Evolutionary conservation across 2,113 vertebrate genomes (phyloP), one percentile per base, ranked within the genome.

Genomic region (Malurus alboscapulatus): DNA sequence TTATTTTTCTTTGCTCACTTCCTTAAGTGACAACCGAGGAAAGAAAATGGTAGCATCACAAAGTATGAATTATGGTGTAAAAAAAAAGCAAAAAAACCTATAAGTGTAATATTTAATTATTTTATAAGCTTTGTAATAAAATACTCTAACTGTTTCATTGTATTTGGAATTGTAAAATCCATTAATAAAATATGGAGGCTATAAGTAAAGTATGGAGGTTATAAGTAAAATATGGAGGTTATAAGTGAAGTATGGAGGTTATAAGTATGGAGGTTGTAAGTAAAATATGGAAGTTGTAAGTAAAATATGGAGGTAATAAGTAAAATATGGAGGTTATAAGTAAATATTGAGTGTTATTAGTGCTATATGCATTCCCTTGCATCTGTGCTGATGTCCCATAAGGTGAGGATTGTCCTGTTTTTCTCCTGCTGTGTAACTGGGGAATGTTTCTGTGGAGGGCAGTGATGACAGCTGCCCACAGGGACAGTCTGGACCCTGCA

Each of bases 51-150:
- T 90, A 94, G 84, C 91, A 90, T 97, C 97, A 95, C 96, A 97
- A 96, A 97, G 79, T 94, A 96, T 97, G 97, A 93, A 96, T 96
- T 96, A 97, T 97, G 96, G 90, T 98, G 96, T 97, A 97, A 97
- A 98, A 38, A 38, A 97, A 95, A 96, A 19, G 86, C 95, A 95
- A 97, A 93, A 97, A 94, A 61, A 38, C 38, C 55, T 98, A 96
- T 98, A 98, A 97, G 95, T 98, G 97, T 98, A 98, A 97, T 98
- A 98, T 98, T 98, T 98, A 98, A 98, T 98, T 98, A 97, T 98
- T 98, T 98, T 98, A 96, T 98, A 98, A 97, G 96, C 97, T 97
- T 98, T 98, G 97, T 97, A 98, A 98, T 98, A 98, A 98, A 98
- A 95, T 97, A 96, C 95, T 97, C 96, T 97, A 95, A 94, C 91